These are phyloP conservation scores for Archegozetes longisetosus DNA, from an alignment of 1,140 invertebrate genomes.

Conservation along the genomic window DNA sequence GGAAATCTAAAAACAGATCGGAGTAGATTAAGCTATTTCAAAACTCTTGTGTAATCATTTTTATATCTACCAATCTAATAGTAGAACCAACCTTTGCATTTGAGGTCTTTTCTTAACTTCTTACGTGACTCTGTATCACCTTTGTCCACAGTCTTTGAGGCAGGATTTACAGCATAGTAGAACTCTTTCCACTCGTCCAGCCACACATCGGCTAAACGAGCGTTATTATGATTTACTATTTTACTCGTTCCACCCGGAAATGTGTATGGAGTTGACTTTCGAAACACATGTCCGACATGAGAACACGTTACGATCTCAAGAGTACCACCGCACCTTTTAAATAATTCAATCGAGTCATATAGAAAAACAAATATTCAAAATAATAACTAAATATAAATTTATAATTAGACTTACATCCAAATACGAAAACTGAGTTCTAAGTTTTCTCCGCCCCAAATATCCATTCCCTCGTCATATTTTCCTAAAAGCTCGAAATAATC, in stretches of 20 bases:
- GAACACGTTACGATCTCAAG: slow-evolving; percentile 81
- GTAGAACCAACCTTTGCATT: slow-evolving; percentile 65
- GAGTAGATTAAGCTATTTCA: slow-evolving; percentile 47
- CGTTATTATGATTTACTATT: slow-evolving; percentile 97
- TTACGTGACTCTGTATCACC: slow-evolving; percentile 65
- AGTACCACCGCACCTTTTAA: slow-evolving; percentile 91
- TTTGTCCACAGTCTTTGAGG: slow-evolving; percentile 62
- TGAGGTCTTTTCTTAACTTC: slow-evolving; percentile 55
- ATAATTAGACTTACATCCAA: slow-evolving; percentile 23
- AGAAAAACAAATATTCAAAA: slow-evolving; percentile 12
- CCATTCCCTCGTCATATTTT: slow-evolving; percentile 98
- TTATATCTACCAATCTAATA: background rate
- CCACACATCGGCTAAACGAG: slow-evolving; percentile 88
- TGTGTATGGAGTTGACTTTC: slow-evolving; percentile 96
- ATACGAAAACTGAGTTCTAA: slow-evolving; percentile 71
- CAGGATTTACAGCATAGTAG: slow-evolving; percentile 96
- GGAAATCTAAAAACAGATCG: slow-evolving; percentile 48
- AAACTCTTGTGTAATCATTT: slow-evolving; percentile 59
- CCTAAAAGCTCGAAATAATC: slow-evolving; percentile 95
- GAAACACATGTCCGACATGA: slow-evolving; percentile 89
- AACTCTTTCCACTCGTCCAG: slow-evolving; percentile 95
- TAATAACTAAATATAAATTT: slow-evolving; percentile 6
- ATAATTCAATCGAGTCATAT: slow-evolving; percentile 38
- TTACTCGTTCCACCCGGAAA: slow-evolving; percentile 95
- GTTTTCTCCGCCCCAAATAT: slow-evolving; percentile 99